Conservation (phyloP, 2,888 invertebrate species). For the Acanthoscelides obtectus region DNA sequence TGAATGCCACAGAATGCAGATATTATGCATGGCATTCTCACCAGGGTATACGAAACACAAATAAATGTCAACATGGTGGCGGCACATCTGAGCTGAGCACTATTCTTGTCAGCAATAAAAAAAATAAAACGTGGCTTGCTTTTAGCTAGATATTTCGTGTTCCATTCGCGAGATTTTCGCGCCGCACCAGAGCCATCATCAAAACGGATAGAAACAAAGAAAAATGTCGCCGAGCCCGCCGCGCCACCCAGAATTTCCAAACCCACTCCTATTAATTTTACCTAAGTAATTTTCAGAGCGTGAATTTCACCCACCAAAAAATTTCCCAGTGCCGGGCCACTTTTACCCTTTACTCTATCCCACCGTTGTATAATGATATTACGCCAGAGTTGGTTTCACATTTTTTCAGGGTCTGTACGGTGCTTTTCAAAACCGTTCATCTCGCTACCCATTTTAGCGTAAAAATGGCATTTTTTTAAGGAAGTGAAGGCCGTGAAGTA, state of each 20-base stretch:
- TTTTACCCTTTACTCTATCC: neutral
- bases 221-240: conserved; percentile 6
- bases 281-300: conserved; percentile 16
- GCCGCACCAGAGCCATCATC: conserved; percentile 5
- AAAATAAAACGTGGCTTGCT: conserved; percentile 1
- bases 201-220: conserved; percentile 10
- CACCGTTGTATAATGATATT: neutral
- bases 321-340: conserved; percentile 15
- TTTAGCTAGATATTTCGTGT: neutral
- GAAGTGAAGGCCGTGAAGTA: no score
- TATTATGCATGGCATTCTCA: no score
- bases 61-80: neutral
- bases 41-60: neutral
- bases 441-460: no score
- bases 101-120: conserved; percentile 1
- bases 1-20: no score
- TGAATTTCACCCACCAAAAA: conserved; percentile 16
- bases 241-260: conserved; percentile 11
- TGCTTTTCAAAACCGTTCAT: no score
- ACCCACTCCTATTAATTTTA: conserved; percentile 13
- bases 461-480: no score
- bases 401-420: neutral
- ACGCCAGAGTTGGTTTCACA: neutral
- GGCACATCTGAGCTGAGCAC: neutral
- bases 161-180: neutral